Base-by-base conservation (phyloP, 1,140 invertebrate species). In the Thalassaphorura encarpata region DNA sequence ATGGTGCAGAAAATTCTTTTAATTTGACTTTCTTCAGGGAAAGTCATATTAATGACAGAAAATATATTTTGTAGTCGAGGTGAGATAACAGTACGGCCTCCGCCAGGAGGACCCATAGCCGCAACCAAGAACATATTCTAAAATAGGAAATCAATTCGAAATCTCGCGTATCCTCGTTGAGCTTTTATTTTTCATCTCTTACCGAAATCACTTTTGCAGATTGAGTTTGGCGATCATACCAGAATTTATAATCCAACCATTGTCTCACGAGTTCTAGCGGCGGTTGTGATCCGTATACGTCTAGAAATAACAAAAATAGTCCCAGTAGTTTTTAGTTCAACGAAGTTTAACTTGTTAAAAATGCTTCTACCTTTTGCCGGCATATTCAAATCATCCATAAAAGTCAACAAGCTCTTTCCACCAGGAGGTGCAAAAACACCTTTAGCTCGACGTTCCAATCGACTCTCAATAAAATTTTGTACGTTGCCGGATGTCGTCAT, bases 381-480 rank as follows among this genome's bases (percentile, higher is more conserved):
- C 92, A 97, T 97, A 69, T 97, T 97, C 83, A 97, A 86, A 67
- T 97, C 93, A 69, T 97, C 94, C 55, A 97, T 85, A 70, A 97
- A 97, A 69, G 96, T 97, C 56, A 97, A 83, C n/a, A 97, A 73
- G 0, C 83, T 87, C 71, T 95, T 94, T 65, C 83, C 93, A 29
- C 93, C 91, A 2, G 91, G 91, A 21, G 94, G 94, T 4, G 91
- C 94, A 67, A 86, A 97, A 75, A 94, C 96, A 63, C 89, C 78
- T 2, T 93, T 93, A 39, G 93, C 92, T 73, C 97, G 97, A 74
- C 97, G 97, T 69, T 97, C 94, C 40, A 97, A 68, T n/a, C 91
- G 88, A 71, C 91, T 93, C 67, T 97, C 94, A 46, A 97, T 71
- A 46, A 96, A 85, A 68, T 89, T 86, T 71, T 97, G 93, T 41